phyloP scores from a whole-genome alignment of 2,113 vertebrate species.

The Piaya cayana region DNA sequence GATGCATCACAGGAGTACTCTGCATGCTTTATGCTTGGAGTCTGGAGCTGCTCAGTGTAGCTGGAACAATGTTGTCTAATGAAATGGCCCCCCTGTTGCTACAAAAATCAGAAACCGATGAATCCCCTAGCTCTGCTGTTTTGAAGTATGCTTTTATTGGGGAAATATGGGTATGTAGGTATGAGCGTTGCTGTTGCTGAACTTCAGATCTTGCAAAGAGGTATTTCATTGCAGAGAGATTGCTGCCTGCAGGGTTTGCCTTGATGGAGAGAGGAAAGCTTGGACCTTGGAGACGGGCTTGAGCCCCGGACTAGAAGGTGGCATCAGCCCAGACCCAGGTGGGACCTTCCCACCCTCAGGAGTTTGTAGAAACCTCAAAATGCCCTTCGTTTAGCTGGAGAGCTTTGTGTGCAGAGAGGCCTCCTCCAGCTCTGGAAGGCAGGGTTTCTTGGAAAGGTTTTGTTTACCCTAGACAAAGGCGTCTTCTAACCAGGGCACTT shows the following conservation, averaged over 20 bases:
- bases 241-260: neutral
- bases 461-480: neutral
- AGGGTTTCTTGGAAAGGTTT: neutral
- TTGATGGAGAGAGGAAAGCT: neutral
- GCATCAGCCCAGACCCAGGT: neutral
- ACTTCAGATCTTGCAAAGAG: neutral
- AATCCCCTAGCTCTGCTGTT: neutral
- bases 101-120: conserved; percentile 28
- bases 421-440: neutral
- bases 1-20: neutral
- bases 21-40: neutral
- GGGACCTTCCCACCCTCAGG: neutral
- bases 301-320: fast-evolving
- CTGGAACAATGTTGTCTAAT: conserved; percentile 44
- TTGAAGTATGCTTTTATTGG: neutral
- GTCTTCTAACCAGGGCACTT: neutral
- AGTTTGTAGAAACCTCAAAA: neutral
- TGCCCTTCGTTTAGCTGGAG: neutral
- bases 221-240: neutral
- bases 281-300: neutral
- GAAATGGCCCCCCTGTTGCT: conserved; percentile 33
- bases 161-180: neutral
- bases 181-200: neutral
- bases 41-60: conserved; percentile 1
- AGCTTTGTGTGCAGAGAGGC: neutral